phyloP scores from a whole-genome alignment of 2,113 vertebrate species.

The Merops nubicus region DNA sequence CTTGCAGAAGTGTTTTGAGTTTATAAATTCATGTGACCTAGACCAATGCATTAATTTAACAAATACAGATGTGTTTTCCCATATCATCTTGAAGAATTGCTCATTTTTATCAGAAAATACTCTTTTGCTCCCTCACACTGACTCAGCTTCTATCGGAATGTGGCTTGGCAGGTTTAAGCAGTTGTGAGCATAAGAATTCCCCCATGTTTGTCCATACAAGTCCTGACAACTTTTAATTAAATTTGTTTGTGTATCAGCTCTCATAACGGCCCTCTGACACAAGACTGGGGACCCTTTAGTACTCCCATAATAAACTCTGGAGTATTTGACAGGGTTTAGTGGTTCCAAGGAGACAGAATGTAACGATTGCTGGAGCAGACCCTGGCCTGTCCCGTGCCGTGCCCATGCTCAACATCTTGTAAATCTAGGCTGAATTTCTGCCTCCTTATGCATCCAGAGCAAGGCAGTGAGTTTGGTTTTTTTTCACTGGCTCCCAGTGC shows the following conservation, averaged over 20 bases:
- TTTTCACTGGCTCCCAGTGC: not conserved
- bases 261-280: not conserved
- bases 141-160: not conserved
- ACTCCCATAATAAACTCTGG: not conserved
- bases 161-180: not conserved
- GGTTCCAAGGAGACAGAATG: not conserved
- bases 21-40: not conserved
- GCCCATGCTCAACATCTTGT: too few species aligned
- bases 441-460: not conserved
- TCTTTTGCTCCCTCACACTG: not conserved
- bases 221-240: slow-evolving; percentile 40
- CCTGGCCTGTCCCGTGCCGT: not conserved
- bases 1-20: not conserved
- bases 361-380: not conserved
- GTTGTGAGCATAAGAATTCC: not conserved
- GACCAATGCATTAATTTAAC: not conserved
- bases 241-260: not conserved
- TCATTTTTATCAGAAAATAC: not conserved
- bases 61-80: not conserved
- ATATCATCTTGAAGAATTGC: not conserved
- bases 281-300: not conserved
- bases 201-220: not conserved
- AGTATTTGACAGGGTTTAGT: not conserved
- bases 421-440: not conserved
- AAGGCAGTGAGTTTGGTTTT: accelerated